These are phyloP conservation scores for Diaprepes abbreviatus DNA, from an alignment of 2,888 invertebrate genomes.

Conservation along the genomic window DNA sequence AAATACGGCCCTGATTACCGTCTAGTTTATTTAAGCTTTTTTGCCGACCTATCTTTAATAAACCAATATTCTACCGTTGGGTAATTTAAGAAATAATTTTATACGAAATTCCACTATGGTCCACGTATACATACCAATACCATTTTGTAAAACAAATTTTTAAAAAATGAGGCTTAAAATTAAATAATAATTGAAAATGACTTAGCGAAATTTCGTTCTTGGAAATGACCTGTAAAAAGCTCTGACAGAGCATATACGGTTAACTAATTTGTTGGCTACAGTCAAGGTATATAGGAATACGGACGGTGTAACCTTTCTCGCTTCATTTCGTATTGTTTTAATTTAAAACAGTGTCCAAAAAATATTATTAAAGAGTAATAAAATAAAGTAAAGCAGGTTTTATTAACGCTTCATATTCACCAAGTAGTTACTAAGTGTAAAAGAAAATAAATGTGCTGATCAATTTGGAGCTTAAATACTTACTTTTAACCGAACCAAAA, in stretches of 20 bases:
- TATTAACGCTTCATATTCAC: too few relatives aligned
- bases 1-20: background rate
- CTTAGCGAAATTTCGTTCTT: constrained; percentile 50
- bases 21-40: constrained; percentile 23
- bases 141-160: constrained; percentile 47
- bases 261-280: constrained; percentile 47
- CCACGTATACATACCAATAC: constrained; percentile 22
- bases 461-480: too few relatives aligned
- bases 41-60: constrained; percentile 18
- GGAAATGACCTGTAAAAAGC: constrained; percentile 47
- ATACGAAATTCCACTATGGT: constrained; percentile 30
- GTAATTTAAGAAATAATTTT: constrained; percentile 35
- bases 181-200: constrained; percentile 53
- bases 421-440: too few relatives aligned
- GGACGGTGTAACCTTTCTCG: constrained; percentile 18
- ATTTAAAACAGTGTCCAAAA: constrained; percentile 2
- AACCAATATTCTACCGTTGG: constrained; percentile 37
- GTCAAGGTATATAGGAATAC: constrained; percentile 29
- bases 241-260: constrained; percentile 48
- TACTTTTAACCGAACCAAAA: too few relatives aligned
- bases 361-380: background rate
- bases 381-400: too few relatives aligned
- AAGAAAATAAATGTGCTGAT: too few relatives aligned
- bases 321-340: constrained; percentile 19
- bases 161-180: constrained; percentile 51